Evolutionary conservation across 2,113 vertebrate genomes (phyloP).

Genomic region (Sialia sialis): DNA sequence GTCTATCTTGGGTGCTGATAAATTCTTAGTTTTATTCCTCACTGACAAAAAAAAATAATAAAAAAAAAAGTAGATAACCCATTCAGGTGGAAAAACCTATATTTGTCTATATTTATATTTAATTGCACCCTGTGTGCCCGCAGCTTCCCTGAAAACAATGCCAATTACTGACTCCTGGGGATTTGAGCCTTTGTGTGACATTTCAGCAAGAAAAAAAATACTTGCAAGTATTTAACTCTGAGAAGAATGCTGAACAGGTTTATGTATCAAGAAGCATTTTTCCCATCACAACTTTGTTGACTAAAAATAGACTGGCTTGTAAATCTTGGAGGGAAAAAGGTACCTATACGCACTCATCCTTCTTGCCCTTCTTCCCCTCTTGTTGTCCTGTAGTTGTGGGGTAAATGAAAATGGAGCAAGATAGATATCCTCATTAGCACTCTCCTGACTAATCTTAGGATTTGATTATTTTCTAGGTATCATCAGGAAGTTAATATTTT

Average conservation of each 20-base stretch:
- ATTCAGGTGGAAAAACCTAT: neutral
- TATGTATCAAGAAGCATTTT: neutral
- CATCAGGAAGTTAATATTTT: neutral
- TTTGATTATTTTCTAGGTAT: neutral
- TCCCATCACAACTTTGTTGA: neutral
- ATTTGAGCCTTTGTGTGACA: neutral
- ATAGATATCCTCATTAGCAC: neutral
- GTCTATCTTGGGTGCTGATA: neutral
- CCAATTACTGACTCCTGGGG: neutral
- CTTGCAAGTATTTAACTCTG: neutral
- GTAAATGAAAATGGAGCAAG: neutral
- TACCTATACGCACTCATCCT: neutral
- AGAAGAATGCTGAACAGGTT: neutral
- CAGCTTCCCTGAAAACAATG: neutral
- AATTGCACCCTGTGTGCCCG: fast-evolving
- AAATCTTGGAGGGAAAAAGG: fast-evolving
- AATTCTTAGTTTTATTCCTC: neutral
- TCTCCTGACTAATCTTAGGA: neutral
- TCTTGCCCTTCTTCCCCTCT: neutral
- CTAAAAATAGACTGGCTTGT: neutral
- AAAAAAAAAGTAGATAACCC: neutral
- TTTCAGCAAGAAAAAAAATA: neutral
- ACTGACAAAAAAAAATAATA: neutral
- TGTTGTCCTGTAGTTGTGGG: neutral
- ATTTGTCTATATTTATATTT: neutral